Evolutionary conservation across 2,113 vertebrate species (phyloP).

Genomic region (Nesoenas mayeri): DNA sequence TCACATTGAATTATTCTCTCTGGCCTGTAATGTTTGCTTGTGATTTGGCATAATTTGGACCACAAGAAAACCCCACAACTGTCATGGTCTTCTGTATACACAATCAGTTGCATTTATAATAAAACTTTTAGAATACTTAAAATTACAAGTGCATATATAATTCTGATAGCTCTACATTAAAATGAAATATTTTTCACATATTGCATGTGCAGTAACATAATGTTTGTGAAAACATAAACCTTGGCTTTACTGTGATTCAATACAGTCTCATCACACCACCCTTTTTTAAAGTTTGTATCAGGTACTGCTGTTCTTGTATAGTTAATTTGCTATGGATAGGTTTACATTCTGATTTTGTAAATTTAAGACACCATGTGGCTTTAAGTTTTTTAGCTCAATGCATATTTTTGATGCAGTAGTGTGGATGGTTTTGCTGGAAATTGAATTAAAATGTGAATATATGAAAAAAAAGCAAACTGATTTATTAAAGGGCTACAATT

Average conservation of each 20-base stretch:
- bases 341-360: neutral
- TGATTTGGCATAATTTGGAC: neutral
- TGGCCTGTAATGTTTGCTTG: neutral
- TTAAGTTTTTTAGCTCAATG: neutral
- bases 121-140: neutral
- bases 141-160: neutral
- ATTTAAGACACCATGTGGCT: neutral
- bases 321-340: neutral
- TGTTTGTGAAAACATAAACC: neutral
- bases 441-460: neutral
- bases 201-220: neutral
- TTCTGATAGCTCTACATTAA: neutral
- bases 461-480: neutral
- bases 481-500: slow-evolving; percentile 5
- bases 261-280: neutral
- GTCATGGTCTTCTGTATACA: neutral
- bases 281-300: neutral
- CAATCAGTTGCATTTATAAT: neutral
- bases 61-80: neutral
- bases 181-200: neutral
- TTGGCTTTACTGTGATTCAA: neutral
- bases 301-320: neutral
- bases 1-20: neutral
- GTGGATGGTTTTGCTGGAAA: neutral
- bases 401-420: neutral